Conservation (phyloP, 37 sponge, comb jelly and placozoan species). For the Oopsacas minuta region DNA sequence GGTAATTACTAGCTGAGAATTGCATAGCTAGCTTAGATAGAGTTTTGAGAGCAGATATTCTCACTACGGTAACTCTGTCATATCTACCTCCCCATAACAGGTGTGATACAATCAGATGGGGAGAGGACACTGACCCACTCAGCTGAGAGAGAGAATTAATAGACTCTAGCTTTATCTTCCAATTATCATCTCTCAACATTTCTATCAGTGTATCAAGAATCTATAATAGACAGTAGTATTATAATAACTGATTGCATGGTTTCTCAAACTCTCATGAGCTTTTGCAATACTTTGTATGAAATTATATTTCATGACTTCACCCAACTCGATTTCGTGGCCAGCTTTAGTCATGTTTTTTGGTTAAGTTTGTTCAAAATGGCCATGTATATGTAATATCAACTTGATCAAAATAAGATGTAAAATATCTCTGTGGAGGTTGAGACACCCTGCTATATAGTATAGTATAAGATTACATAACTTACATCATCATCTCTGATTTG, state of each 20-base stretch:
- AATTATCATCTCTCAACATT: conserved; percentile 36
- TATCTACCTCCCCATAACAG: background rate
- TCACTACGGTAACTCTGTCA: background rate
- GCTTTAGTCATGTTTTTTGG: too few species aligned
- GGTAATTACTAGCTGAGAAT: background rate
- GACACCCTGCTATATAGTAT: too few species aligned
- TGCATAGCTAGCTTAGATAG: background rate
- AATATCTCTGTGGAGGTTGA: too few species aligned
- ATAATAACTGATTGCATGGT: background rate
- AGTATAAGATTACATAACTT: too few species aligned
- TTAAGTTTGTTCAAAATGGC: too few species aligned
- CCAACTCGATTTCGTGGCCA: too few species aligned
- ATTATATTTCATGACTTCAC: too few species aligned
- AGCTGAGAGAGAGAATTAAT: conserved; percentile 21
- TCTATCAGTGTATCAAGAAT: conserved; percentile 21
- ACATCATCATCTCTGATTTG: background rate
- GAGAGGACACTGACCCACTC: background rate
- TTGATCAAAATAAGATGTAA: too few species aligned
- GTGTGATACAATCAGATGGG: background rate
- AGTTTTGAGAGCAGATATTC: background rate
- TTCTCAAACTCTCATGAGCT: too few species aligned
- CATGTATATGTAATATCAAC: too few species aligned
- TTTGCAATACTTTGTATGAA: too few species aligned
- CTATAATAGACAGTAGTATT: background rate
- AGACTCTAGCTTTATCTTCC: conserved; percentile 55